Percentiles rank a stretch among this genome's conserved stretches.
Conservation (phyloP, 2,888 invertebrate species). For the Laothoe populi region DNA sequence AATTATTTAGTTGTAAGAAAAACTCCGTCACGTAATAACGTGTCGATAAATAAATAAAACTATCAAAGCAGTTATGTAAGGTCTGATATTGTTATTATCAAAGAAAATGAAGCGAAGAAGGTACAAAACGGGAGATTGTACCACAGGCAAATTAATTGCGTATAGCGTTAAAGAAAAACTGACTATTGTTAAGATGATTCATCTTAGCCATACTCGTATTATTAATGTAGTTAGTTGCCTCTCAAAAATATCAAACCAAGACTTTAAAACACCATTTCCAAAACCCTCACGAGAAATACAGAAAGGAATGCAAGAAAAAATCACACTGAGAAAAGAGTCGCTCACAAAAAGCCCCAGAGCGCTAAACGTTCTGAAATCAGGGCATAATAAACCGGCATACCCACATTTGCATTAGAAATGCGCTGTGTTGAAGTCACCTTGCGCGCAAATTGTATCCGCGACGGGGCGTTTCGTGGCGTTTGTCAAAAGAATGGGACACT, state of each 20-base stretch:
- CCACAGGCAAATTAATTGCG: too few relatives aligned
- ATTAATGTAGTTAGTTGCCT: not conserved
- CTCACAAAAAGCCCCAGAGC: conserved; percentile 44
- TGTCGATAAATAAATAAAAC: too few relatives aligned
- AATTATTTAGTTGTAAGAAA: too few relatives aligned
- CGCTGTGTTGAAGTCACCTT: conserved; percentile 59
- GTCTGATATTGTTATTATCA: too few relatives aligned
- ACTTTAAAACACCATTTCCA: not conserved
- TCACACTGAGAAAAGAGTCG: conserved; percentile 1
- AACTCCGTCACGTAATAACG: too few relatives aligned
- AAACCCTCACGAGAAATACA: conserved; percentile 5
- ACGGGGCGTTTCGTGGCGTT: conserved; percentile 54
- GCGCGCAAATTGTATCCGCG: conserved; percentile 69
- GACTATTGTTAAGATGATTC: too few relatives aligned
- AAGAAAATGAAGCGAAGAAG: too few relatives aligned
- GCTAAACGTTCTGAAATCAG: conserved; percentile 72
- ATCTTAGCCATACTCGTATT: too few relatives aligned
- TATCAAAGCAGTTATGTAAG: too few relatives aligned
- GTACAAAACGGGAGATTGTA: too few relatives aligned
- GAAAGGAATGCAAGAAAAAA: conserved; percentile 1
- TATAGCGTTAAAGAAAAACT: too few relatives aligned
- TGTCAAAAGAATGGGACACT: conserved; percentile 73
- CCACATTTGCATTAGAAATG: conserved; percentile 69
- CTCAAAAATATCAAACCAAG: not conserved
- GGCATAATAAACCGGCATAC: conserved; percentile 73